These are phyloP conservation scores for Melinaea menophilus DNA, from an alignment of 2,888 invertebrate genomes.

Conservation along the genomic window DNA sequence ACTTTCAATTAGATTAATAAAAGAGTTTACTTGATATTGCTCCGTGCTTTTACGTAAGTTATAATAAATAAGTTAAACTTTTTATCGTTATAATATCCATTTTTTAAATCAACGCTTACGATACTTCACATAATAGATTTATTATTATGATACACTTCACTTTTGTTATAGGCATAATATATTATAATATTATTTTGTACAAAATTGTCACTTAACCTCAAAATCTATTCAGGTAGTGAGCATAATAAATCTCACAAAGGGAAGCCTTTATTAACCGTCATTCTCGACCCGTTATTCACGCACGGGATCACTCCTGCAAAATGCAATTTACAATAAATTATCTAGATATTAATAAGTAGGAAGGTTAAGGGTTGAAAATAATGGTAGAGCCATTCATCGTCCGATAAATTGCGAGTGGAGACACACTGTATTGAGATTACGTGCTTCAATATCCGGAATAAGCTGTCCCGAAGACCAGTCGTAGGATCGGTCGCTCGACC, in stretches of 20 bases:
- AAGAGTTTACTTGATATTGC: slow-evolving; percentile 26
- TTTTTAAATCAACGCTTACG: too few species aligned
- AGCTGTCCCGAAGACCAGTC: slow-evolving; percentile 43
- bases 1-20: slow-evolving; percentile 31
- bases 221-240: slow-evolving; percentile 21
- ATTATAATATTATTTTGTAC: slow-evolving; percentile 3
- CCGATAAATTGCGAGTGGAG: slow-evolving; percentile 75
- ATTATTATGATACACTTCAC: background rate
- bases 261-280: slow-evolving; percentile 30
- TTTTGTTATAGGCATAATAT: background rate
- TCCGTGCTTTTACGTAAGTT: slow-evolving; percentile 21
- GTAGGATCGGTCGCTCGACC: slow-evolving; percentile 33
- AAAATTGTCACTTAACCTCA: slow-evolving; percentile 16
- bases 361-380: slow-evolving; percentile 74
- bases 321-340: slow-evolving; percentile 79
- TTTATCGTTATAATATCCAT: background rate
- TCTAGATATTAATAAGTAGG: slow-evolving; percentile 75
- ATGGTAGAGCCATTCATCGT: slow-evolving; percentile 72
- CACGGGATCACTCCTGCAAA: slow-evolving; percentile 61
- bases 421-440: slow-evolving; percentile 74
- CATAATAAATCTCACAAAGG: slow-evolving; percentile 28
- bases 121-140: too few species aligned
- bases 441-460: slow-evolving; percentile 76
- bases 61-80: slow-evolving; percentile 15
- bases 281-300: slow-evolving; percentile 49